Evolutionary conservation across 2,113 vertebrate genomes (phyloP).

Genomic region (Polypterus bichir): DNA sequence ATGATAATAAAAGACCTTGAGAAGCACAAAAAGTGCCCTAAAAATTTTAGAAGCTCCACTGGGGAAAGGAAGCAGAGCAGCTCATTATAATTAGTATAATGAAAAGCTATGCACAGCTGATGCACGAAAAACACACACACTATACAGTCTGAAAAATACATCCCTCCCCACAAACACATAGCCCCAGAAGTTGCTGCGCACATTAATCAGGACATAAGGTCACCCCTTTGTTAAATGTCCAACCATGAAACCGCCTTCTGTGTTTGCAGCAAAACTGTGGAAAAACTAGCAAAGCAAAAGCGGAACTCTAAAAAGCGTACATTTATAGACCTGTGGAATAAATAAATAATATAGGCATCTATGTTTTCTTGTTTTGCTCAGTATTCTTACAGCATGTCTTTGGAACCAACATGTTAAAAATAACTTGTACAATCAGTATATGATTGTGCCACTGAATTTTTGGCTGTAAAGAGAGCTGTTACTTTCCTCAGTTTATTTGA

Average conservation of each 20-base stretch:
- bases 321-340: too few relatives aligned
- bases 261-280: too few relatives aligned
- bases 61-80: slow-evolving; percentile 9
- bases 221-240: slow-evolving; percentile 20
- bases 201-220: slow-evolving; percentile 28
- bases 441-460: slow-evolving; percentile 20
- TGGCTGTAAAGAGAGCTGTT: too few relatives aligned
- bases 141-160: slow-evolving; percentile 11
- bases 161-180: slow-evolving; percentile 18
- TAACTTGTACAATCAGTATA: slow-evolving; percentile 6
- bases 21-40: slow-evolving; percentile 21
- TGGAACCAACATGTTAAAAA: slow-evolving; percentile 1
- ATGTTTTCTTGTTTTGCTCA: too few relatives aligned
- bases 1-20: slow-evolving; percentile 12
- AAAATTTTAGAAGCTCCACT: slow-evolving; percentile 19
- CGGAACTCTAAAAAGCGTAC: too few relatives aligned
- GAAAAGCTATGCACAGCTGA: slow-evolving; percentile 26
- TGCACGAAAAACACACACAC: slow-evolving; percentile 25
- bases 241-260: too few relatives aligned
- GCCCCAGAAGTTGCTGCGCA: slow-evolving; percentile 36
- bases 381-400: too few relatives aligned
- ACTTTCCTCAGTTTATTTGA: too few relatives aligned
- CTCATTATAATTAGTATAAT: slow-evolving; percentile 14
- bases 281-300: too few relatives aligned
- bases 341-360: too few relatives aligned